A percentile compares a stretch with the other conserved stretches of the same genome.
Evolutionary conservation across 2,113 vertebrate genomes (phyloP).

Genomic region (Cichladusa arquata): DNA sequence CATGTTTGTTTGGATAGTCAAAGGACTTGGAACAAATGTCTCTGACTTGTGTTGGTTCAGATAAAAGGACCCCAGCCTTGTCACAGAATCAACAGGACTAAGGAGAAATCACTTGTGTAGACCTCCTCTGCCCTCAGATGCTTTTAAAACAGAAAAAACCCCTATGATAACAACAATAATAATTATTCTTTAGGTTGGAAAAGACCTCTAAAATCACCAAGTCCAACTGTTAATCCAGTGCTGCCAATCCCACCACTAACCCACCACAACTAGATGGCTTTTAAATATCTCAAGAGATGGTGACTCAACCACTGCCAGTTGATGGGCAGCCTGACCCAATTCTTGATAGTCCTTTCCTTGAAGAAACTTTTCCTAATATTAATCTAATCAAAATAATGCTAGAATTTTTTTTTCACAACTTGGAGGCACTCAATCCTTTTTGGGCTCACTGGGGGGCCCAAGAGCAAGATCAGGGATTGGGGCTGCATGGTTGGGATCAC

Average conservation of each 20-base stretch:
- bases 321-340: background rate
- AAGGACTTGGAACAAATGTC: conserved; percentile 57
- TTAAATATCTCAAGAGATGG: background rate
- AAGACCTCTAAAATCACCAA: background rate
- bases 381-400: background rate
- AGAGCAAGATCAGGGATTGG: background rate
- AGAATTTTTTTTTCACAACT: background rate
- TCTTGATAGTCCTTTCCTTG: background rate
- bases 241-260: background rate
- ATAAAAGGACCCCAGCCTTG: conserved; percentile 37
- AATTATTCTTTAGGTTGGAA: background rate
- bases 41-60: background rate
- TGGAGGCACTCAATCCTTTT: background rate
- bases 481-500: background rate
- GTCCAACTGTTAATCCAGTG: rapidly evolving
- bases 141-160: background rate
- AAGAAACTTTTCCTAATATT: background rate
- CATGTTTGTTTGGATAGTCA: conserved; percentile 58
- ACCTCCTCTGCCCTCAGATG: background rate
- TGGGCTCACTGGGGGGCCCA: background rate
- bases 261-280: background rate
- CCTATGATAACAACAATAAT: background rate
- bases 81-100: background rate
- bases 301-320: too few species aligned
- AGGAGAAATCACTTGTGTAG: background rate